Evolutionary conservation across 30 jellyfish, hydroid and myxozoan genomes (phyloP).

Genomic region (Turritopsis rubra): DNA sequence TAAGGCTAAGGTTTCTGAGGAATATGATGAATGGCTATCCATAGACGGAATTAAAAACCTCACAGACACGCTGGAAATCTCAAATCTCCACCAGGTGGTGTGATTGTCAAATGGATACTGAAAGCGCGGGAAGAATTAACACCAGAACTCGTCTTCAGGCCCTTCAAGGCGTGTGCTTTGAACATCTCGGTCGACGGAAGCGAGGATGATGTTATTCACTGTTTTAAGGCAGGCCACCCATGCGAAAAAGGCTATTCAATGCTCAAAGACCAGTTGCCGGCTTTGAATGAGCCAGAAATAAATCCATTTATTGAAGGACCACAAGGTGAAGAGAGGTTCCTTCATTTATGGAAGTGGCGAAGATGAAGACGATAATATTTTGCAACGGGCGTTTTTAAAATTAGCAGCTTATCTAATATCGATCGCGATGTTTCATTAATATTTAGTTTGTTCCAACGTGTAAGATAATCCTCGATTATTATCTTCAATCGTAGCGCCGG

Average conservation of each 20-base stretch:
- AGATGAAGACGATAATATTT: slow-evolving; percentile 14
- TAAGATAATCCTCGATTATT: too few species aligned
- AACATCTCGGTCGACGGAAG: slow-evolving; percentile 28
- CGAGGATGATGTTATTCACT: slow-evolving; percentile 27
- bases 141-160: slow-evolving; percentile 2
- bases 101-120: slow-evolving; percentile 14
- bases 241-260: slow-evolving; percentile 16
- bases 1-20: background rate
- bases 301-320: slow-evolving; percentile 20
- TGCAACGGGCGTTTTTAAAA: too few species aligned
- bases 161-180: slow-evolving; percentile 12
- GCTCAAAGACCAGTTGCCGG: slow-evolving; percentile 4
- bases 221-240: slow-evolving; percentile 28
- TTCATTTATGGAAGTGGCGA: background rate
- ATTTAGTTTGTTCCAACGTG: too few species aligned
- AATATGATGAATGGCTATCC: background rate
- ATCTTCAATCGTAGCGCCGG: too few species aligned
- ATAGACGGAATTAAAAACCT: background rate
- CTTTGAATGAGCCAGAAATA: slow-evolving; percentile 24
- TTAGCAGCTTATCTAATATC: too few species aligned
- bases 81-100: slow-evolving; percentile 13
- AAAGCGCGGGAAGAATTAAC: slow-evolving; percentile 5
- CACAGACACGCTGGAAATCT: background rate
- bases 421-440: too few species aligned
- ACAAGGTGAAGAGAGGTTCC: too few species aligned